Conservation (phyloP, 1,140 invertebrate genomes). For the Hyphantria cunea region DNA sequence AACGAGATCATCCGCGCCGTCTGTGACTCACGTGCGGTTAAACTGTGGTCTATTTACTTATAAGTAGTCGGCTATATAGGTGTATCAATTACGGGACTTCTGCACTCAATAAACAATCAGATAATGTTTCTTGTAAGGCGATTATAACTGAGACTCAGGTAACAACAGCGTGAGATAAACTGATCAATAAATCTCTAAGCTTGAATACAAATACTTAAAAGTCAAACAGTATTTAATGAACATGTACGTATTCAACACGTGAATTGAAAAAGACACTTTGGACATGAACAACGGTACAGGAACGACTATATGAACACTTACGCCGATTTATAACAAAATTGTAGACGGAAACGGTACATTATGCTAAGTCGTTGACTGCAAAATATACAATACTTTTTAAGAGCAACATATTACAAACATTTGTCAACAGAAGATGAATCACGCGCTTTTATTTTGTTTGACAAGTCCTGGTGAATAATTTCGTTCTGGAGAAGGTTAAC, state of each 20-base stretch:
- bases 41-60: no score
- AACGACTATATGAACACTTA: conserved; percentile 28
- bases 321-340: conserved; percentile 12
- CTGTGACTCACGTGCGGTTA: no score
- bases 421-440: conserved; percentile 3
- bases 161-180: no score
- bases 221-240: not conserved
- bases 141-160: conserved; percentile 28
- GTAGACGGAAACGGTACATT: conserved; percentile 32
- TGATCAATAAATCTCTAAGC: no score
- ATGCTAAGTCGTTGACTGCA: conserved; percentile 13
- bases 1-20: no score
- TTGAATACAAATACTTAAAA: no score
- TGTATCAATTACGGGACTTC: no score
- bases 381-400: conserved; percentile 9
- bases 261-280: conserved; percentile 33
- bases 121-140: no score
- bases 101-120: no score
- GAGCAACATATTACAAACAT: not conserved
- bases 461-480: no score
- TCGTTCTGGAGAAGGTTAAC: no score
- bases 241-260: conserved; percentile 18
- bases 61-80: no score
- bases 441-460: not conserved
- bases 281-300: conserved; percentile 36